Conservation (phyloP, 2,888 invertebrate species). For the Orthosia cruda region DNA sequence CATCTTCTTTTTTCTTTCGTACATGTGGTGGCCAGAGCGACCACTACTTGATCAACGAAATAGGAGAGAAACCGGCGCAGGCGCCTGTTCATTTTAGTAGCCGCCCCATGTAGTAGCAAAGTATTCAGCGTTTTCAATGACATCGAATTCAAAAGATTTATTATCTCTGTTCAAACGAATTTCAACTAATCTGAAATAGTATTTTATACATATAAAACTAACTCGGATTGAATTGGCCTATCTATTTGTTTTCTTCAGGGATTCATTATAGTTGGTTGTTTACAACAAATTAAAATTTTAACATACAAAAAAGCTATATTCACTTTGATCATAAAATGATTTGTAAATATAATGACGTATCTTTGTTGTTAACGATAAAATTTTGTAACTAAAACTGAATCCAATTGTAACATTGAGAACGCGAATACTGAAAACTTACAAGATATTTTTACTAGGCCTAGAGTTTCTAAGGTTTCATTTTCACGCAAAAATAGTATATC, state of each 20-base stretch:
- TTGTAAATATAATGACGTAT: constrained; percentile 28
- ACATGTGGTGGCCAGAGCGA: neutral
- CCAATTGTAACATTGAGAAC: constrained; percentile 22
- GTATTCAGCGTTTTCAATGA: constrained; percentile 40
- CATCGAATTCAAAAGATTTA: constrained; percentile 13
- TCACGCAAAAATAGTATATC: constrained; percentile 24
- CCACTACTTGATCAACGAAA: neutral
- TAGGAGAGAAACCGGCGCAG: neutral
- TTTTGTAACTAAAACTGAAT: constrained; percentile 11
- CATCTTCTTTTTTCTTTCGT: no score
- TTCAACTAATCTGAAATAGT: neutral
- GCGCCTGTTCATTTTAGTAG: neutral
- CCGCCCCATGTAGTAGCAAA: neutral
- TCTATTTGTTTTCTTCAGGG: neutral
- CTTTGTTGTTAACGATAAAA: neutral
- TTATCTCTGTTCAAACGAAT: constrained; percentile 15
- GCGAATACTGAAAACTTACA: constrained; percentile 30
- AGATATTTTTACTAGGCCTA: constrained; percentile 31
- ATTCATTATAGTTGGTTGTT: neutral
- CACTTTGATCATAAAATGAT: constrained; percentile 29
- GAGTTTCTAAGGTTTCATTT: constrained; percentile 11
- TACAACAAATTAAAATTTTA: constrained; percentile 4
- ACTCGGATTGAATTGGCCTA: neutral
- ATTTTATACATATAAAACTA: neutral
- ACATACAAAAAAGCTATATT: neutral